Base-by-base conservation (phyloP, 2,797 vertebrate species). In the Xenentodon cancila region DNA sequence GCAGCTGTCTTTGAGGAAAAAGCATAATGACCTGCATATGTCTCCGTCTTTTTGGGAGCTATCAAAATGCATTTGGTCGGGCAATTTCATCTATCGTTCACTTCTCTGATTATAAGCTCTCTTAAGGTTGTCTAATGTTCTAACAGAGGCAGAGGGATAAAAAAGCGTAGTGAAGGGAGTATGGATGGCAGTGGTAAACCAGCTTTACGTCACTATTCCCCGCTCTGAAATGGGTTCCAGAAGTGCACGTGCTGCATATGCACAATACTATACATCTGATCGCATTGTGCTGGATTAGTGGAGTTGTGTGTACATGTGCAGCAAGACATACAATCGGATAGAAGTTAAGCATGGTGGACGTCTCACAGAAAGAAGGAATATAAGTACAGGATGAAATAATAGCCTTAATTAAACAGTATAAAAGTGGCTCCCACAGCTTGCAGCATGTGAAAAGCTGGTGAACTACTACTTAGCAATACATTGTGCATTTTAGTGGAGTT, bases 51-150 rank as follows among this genome's bases (percentile, higher is more conserved):
- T 77, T 86, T 64, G 71, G 73, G 84, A 83, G 77, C 82, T 73
- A 85, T 88, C 85, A 71, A 79, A 84, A 78, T 49, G 71, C 77
- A 78, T 87, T 89, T 82, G 76, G 69, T 68, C 1, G 60, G 76
- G 53, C 68, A 80, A 82, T 84, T 90, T 86, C 81, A 77, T 80
- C 63, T 64, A 76, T 55, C 81, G 77, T 85, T 81, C 82, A 84
- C 84, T 79, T 85, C 84, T 75, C 79, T 90, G 89, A 90, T 92
- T 84, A 89, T 77, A 85, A 85, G 80, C 90, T 73, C 85, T 73
- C 55, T 88, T 81, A 75, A 90, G 86, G 84, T 89, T 85, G 82
- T 88, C 78, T 84, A 89, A 89, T 87, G 84, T 89, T 86, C 69
- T 65, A 84, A 81, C 72, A 75, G 85, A 73, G 53, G 77, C 27